Conservation (phyloP, 2,888 invertebrate species). For the Dione vanillae region DNA sequence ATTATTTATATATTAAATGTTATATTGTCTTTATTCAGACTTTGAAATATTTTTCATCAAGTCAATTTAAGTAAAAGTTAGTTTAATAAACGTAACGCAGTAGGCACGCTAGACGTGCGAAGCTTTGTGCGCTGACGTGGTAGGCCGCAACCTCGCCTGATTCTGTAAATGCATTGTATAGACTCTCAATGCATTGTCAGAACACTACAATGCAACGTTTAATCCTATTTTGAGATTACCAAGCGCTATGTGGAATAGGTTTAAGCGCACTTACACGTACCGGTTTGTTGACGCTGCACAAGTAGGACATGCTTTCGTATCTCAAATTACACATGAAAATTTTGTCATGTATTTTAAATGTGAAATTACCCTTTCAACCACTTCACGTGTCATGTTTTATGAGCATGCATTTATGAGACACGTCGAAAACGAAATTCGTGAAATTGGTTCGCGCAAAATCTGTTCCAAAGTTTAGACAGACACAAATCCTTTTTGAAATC, state of each 20-base stretch:
- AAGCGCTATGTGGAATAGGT: slow-evolving; percentile 10
- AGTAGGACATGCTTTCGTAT: slow-evolving; percentile 10
- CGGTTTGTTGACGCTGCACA: slow-evolving; percentile 11
- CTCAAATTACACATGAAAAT: slow-evolving; percentile 21
- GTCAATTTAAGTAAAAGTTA: neutral
- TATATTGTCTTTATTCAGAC: too few relatives aligned
- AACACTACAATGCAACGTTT: slow-evolving; percentile 26
- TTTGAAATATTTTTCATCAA: neutral
- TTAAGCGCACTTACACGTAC: slow-evolving; percentile 20
- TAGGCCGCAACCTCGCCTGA: slow-evolving; percentile 29
- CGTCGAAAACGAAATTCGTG: slow-evolving; percentile 28
- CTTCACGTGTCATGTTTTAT: slow-evolving; percentile 28
- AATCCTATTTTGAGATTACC: slow-evolving; percentile 35
- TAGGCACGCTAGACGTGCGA: slow-evolving; percentile 19
- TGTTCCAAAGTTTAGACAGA: slow-evolving; percentile 29
- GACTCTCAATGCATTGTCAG: slow-evolving; percentile 30
- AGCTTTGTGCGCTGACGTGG: slow-evolving; percentile 31
- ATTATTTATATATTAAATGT: too few relatives aligned
- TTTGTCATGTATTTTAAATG: slow-evolving; percentile 26
- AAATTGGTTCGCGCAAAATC: slow-evolving; percentile 32
- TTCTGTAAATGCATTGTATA: slow-evolving; percentile 37
- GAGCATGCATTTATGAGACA: slow-evolving; percentile 30
- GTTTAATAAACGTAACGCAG: slow-evolving; percentile 13
- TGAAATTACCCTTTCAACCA: slow-evolving; percentile 30
- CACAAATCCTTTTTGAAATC: slow-evolving; percentile 33